Evolutionary conservation across 2,888 invertebrate species (phyloP).

Genomic region (Microctonus brassicae): DNA sequence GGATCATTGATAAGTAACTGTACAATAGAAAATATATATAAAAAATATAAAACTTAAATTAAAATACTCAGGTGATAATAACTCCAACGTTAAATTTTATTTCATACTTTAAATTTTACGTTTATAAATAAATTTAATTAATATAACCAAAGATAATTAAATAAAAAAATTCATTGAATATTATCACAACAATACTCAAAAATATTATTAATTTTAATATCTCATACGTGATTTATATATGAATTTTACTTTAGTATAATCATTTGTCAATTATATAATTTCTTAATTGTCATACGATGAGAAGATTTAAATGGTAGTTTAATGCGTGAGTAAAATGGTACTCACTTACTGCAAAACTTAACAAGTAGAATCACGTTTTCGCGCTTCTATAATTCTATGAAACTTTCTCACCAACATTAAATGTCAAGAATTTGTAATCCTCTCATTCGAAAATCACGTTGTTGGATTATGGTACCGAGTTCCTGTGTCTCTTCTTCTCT

Average conservation of each 20-base stretch:
- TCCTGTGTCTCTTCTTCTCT: background rate
- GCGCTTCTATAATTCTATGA: slow-evolving; percentile 27
- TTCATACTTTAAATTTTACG: too few species aligned
- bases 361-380: slow-evolving; percentile 41
- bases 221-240: background rate
- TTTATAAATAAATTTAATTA: too few species aligned
- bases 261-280: background rate
- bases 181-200: too few species aligned
- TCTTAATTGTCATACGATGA: background rate
- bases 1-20: background rate
- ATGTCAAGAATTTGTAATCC: slow-evolving; percentile 27
- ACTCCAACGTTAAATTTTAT: too few species aligned
- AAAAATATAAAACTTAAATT: too few species aligned
- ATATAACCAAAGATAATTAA: background rate
- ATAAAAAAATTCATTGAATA: background rate
- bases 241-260: background rate
- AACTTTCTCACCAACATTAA: background rate
- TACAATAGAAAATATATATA: background rate
- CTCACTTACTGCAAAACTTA: slow-evolving; percentile 17
- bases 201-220: background rate
- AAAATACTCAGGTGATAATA: too few species aligned
- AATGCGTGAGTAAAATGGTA: slow-evolving; percentile 4
- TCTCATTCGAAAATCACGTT: slow-evolving; percentile 31
- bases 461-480: slow-evolving; percentile 25
- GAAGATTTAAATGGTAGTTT: background rate